Evolutionary conservation across 2,888 invertebrate species (phyloP).

Genomic region (Tricholauxania praeusta): DNA sequence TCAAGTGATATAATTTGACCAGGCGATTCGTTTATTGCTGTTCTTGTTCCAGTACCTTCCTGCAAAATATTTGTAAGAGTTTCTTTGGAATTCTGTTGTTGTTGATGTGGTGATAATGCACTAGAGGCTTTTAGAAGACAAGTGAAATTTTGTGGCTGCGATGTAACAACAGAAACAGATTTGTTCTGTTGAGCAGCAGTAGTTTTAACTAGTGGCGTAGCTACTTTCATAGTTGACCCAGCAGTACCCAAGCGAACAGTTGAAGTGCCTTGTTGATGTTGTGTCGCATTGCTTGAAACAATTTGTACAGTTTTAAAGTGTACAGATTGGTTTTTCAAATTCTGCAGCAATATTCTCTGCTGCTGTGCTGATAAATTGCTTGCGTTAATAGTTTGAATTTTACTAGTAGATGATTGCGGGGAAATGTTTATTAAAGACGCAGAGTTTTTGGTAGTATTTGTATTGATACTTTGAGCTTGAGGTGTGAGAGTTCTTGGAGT

Average conservation of each 20-base stretch:
- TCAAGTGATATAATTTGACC: constrained; percentile 66
- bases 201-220: constrained; percentile 20
- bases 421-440: constrained; percentile 33
- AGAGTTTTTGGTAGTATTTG: constrained; percentile 40
- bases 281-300: constrained; percentile 41
- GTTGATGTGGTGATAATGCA: constrained; percentile 19
- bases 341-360: constrained; percentile 64
- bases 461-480: constrained; percentile 38
- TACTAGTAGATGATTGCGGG: constrained; percentile 44
- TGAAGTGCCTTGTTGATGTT: constrained; percentile 45
- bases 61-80: not conserved
- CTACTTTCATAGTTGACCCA: constrained; percentile 18
- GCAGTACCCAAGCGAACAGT: constrained; percentile 29
- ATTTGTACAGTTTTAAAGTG: constrained; percentile 54
- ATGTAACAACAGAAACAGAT: constrained; percentile 18
- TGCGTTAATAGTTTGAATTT: constrained; percentile 59
- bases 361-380: constrained; percentile 63
- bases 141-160: constrained; percentile 43
- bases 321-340: constrained; percentile 62
- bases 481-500: constrained; percentile 40
- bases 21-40: constrained; percentile 69
- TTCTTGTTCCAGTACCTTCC: constrained; percentile 14
- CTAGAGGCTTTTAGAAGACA: constrained; percentile 38
- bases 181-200: constrained; percentile 15
- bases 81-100: constrained; percentile 42